Base-by-base conservation (phyloP, 2,888 invertebrate genomes). In the Pogonocherus hispidulus region DNA sequence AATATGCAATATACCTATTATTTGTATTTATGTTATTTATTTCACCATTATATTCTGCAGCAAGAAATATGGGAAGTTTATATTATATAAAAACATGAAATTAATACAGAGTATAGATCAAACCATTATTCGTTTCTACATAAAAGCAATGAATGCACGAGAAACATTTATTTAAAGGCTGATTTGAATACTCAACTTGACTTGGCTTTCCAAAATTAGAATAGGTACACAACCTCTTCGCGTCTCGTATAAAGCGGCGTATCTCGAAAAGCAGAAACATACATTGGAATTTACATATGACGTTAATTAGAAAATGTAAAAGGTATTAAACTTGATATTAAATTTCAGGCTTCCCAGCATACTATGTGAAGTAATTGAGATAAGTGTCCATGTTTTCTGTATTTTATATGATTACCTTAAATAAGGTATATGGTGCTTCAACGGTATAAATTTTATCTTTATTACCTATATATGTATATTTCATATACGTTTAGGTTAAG, bases 351-450 rank as follows among this genome's bases (percentile, higher is more conserved):
- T 35, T 65, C 65, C 47, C 56, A 62, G 51, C 49, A 62, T 35
- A 51, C 35, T 51, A 49, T 51, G 35, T 18, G 51, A 49, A 62
- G 63, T 67, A 67, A 67, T 67, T 67, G 67, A 67, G 67, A 67
- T 67, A 67, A 67, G 52, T 63, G 67, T 67, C 67, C 67, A 67
- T 67, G 67, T 63, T 63, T 67, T 67, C 63, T 67, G 67, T 62
- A 67, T 67, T 67, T 67, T 67, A 67, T 67, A 54, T 63, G 67
- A 67, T 67, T 63, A 66, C 37, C 51, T 51, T 56, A 66, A 54
- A 18, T 52, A 63, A 57, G 16, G 59, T 59, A 56, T 37, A 51
- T 41, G 32, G 54, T 47, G 51, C 56, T 20, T 59, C 56, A 51
- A 56, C 47, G 47, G 59, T 66, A 66, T 67, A 67, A 67, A 67